Evolutionary conservation across 2,888 invertebrate species (phyloP), one percentile per base, ranked within the genome.

Genomic region (Torymus aiolomorphi): DNA sequence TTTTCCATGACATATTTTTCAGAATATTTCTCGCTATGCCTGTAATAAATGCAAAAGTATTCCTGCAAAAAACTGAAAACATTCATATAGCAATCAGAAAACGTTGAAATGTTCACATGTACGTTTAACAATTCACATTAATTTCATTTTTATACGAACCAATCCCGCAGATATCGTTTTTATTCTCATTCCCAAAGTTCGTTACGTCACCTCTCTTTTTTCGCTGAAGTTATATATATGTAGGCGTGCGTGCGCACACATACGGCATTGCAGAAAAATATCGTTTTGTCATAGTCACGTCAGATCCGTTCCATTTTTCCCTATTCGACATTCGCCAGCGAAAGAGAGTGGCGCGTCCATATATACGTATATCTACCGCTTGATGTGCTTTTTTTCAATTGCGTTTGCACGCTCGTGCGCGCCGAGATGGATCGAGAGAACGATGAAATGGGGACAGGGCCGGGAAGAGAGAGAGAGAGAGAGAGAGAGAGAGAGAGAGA

Each of bases 331-430:
- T 71, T 70, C 56, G 42, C 12, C 18, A 14, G 14, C 42, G 42
- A 42, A 42, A 42, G 42, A 18, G 67, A 42, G 57, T 18, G 51
- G 2, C 14, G 74, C 42, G 42, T 42, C 8, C 20, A 42, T 74
- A 65, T 63, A 67, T 54, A 59, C 62, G 67, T 71, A 20, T 42
- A 8, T 0, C 11, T 18, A 31, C 0, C 62, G 54, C 13, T 66
- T 24, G 73, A 72, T 67, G 42, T 72, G 31, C 72, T 71, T 73
- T 76, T 78, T 80, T 71, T 59, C 77, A 80, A 76, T 83, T 78
- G 78, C 75, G 66, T 80, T 80, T 83, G 82, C 77, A 82, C 65
- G 78, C 70, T 42, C 42, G 81, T 80, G 83, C 67, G 81, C 52
- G 16, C 61, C 49, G 18, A 51, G 3, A 20, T 14, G 20, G 56